A percentile compares a stretch with the other conserved stretches of the same genome.
Evolutionary conservation across 2,113 vertebrate genomes (phyloP).

Genomic region (Cyanistes caeruleus): DNA sequence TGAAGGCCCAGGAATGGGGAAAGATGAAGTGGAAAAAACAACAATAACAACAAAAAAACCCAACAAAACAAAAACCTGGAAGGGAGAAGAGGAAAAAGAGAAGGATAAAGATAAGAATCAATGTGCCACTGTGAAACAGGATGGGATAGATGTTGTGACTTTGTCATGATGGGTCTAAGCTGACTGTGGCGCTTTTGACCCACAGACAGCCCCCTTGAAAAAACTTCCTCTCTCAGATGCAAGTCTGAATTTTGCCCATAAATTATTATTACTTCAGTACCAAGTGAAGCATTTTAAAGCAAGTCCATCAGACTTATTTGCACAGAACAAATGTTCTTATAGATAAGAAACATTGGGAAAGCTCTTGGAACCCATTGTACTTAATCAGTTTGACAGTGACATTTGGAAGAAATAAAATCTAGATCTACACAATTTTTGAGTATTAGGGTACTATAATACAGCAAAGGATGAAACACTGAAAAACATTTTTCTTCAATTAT

Average conservation of each 20-base stretch:
- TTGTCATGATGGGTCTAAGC: neutral
- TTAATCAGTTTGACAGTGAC: neutral
- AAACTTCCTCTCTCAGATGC: neutral
- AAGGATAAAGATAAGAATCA: neutral
- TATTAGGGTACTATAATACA: slow-evolving; percentile 7
- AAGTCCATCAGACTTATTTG: neutral
- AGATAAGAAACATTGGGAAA: neutral
- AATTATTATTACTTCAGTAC: neutral
- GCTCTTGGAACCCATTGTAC: neutral
- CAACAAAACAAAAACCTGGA: too few relatives aligned
- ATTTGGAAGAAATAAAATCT: neutral
- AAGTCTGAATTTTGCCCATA: neutral
- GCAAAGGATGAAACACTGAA: neutral
- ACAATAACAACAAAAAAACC: neutral
- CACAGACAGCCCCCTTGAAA: neutral
- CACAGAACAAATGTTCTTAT: neutral
- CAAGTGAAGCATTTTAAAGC: neutral
- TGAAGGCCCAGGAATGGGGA: neutral
- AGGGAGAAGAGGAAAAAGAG: neutral
- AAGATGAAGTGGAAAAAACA: neutral
- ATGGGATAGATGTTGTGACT: neutral
- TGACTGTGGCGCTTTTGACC: neutral
- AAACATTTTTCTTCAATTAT: slow-evolving; percentile 44
- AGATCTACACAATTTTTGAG: neutral
- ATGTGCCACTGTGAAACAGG: neutral